phyloP scores from a whole-genome alignment of 2,113 vertebrate genomes.

The Speoplatyrhinus poulsoni region DNA sequence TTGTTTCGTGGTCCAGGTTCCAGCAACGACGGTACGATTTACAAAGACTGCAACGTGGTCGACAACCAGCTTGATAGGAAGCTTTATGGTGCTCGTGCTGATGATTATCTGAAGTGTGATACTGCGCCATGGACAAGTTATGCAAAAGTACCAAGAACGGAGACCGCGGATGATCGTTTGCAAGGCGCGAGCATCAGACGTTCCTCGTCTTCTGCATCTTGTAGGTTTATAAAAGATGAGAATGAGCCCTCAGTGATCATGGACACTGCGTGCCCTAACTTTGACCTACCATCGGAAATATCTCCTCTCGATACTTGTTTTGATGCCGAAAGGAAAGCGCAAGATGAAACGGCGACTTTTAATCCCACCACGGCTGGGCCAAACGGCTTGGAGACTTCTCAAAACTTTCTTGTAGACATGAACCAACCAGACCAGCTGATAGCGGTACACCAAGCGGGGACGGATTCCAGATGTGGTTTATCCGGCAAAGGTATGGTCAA shows the following conservation, averaged over 20 bases:
- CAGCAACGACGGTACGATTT: conserved; percentile 8
- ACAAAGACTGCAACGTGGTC: conserved; percentile 41
- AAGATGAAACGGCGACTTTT: conserved; percentile 34
- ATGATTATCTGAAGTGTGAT: conserved; percentile 57
- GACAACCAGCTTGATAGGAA: conserved; percentile 41
- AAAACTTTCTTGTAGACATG: conserved; percentile 55
- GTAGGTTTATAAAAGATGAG: conserved; percentile 74
- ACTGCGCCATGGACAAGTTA: conserved; percentile 51
- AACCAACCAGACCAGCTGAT: conserved; percentile 45
- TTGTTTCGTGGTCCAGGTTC: conserved; percentile 32
- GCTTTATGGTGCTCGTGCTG: conserved; percentile 41
- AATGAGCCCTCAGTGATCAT: conserved; percentile 63
- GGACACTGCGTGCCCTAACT: conserved; percentile 41
- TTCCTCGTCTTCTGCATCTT: conserved; percentile 21
- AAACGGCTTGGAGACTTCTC: conserved; percentile 41
- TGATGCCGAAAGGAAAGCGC: conserved; percentile 45
- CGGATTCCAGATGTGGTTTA: conserved; percentile 48
- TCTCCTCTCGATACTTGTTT: conserved; percentile 46
- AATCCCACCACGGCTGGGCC: neutral
- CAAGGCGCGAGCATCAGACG: conserved; percentile 11
- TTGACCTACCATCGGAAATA: conserved; percentile 46
- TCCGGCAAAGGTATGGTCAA: conserved; percentile 38
- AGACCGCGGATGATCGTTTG: conserved; percentile 26
- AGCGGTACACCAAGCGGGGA: conserved; percentile 33
- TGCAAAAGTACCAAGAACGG: conserved; percentile 32